Conservation (phyloP, 2,797 vertebrate species). For the Acropternis orthonyx region DNA sequence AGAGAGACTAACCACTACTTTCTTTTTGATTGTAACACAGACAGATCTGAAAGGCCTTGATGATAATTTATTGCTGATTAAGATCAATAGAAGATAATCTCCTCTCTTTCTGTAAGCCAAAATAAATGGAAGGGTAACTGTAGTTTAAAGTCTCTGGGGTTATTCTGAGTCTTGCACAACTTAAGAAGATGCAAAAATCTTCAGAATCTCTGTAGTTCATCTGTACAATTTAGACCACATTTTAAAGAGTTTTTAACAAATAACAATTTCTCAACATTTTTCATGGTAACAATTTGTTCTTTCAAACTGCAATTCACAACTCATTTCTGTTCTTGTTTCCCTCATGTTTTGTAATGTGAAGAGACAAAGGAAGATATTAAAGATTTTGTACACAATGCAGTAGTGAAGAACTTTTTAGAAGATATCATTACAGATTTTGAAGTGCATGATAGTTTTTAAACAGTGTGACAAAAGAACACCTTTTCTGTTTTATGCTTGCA, state of each 20-base stretch:
- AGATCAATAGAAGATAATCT: background rate
- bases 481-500: background rate
- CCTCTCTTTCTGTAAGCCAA: background rate
- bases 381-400: background rate
- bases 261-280: background rate
- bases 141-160: background rate
- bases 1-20: background rate
- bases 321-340: background rate
- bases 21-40: background rate
- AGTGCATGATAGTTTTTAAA: background rate
- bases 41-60: background rate
- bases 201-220: background rate
- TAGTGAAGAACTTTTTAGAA: background rate
- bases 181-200: background rate
- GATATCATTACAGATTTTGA: background rate
- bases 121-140: background rate
- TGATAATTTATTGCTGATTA: background rate
- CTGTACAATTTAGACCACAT: background rate
- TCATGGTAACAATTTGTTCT: background rate
- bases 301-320: background rate
- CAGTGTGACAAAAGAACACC: accelerated
- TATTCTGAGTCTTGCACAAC: background rate
- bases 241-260: background rate
- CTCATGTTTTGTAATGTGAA: background rate
- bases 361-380: background rate